Percentiles rank a stretch among this genome's conserved stretches.
phyloP scores from a whole-genome alignment of 2,888 invertebrate genomes.

The Criorhina ranunculi region DNA sequence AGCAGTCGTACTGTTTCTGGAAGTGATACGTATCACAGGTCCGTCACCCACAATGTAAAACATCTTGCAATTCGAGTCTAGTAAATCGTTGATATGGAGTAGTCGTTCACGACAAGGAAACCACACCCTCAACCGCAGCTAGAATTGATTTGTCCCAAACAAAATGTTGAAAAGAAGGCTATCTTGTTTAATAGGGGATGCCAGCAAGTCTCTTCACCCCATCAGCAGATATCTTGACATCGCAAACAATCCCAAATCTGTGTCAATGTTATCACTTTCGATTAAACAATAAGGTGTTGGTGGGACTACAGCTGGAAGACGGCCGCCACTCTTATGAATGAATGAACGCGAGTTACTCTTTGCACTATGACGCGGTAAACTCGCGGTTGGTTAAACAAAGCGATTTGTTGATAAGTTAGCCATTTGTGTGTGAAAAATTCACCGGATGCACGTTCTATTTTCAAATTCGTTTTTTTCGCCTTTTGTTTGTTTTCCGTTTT shows the following conservation, averaged over 20 bases:
- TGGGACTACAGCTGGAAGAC: conserved; percentile 3
- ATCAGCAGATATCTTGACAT: conserved; percentile 14
- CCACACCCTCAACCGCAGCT: too few relatives aligned
- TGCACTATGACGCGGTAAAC: conserved; percentile 32
- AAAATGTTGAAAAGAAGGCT: too few relatives aligned
- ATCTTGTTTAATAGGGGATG: too few relatives aligned
- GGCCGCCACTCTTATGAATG: conserved; percentile 2
- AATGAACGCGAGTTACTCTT: conserved; percentile 32
- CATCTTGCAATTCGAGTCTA: too few relatives aligned
- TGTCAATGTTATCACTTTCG: conserved; percentile 57
- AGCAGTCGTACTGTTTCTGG: too few relatives aligned
- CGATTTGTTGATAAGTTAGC: conserved; percentile 60
- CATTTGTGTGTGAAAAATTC: conserved; percentile 51
- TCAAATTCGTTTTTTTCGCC: conserved; percentile 32
- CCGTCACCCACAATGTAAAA: too few relatives aligned
- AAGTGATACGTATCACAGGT: too few relatives aligned
- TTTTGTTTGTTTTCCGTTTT: conserved; percentile 65
- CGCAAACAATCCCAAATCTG: conserved; percentile 27
- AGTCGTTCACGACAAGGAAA: too few relatives aligned
- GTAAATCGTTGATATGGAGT: too few relatives aligned
- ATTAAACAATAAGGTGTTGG: conserved; percentile 19
- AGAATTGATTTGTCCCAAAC: too few relatives aligned
- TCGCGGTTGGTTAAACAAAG: conserved; percentile 43
- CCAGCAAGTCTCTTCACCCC: too few relatives aligned
- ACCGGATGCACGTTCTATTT: conserved; percentile 73